Conservation (phyloP, 2,797 vertebrate genomes). For the Oryzias dopingdopingensis region DNA sequence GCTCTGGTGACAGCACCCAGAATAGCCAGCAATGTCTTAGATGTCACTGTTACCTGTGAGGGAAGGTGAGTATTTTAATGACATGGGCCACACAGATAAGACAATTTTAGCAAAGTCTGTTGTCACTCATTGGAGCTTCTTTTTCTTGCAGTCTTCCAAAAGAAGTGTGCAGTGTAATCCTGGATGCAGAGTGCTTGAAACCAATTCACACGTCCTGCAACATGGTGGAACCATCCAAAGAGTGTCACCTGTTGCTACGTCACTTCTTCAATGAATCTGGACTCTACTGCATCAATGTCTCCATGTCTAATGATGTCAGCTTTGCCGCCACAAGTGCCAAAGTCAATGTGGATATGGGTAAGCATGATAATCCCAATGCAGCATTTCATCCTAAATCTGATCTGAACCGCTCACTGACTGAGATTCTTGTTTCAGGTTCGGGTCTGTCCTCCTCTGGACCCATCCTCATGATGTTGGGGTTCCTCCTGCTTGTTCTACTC, state of each 20-base stretch:
- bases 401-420: neutral
- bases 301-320: slow-evolving; percentile 85
- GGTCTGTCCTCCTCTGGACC: slow-evolving; percentile 57
- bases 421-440: slow-evolving; percentile 49
- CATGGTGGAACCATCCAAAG: slow-evolving; percentile 76
- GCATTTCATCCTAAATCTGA: neutral
- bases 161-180: slow-evolving; percentile 88
- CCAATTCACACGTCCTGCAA: slow-evolving; percentile 81
- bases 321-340: slow-evolving; percentile 84
- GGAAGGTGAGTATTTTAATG: slow-evolving; percentile 78
- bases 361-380: neutral
- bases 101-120: neutral
- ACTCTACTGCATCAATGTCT: slow-evolving; percentile 90
- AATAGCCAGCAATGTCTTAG: slow-evolving; percentile 76
- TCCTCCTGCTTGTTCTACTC: slow-evolving; percentile 65
- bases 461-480: slow-evolving; percentile 68
- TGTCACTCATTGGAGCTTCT: neutral
- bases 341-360: slow-evolving; percentile 80
- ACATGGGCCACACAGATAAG: neutral
- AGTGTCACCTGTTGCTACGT: slow-evolving; percentile 85
- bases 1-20: slow-evolving; percentile 48
- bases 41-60: slow-evolving; percentile 88
- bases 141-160: slow-evolving; percentile 78
- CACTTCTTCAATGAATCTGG: slow-evolving; percentile 86
- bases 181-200: slow-evolving; percentile 81